Conservation (phyloP, 2,797 vertebrate genomes). For the Meda fulgida region DNA sequence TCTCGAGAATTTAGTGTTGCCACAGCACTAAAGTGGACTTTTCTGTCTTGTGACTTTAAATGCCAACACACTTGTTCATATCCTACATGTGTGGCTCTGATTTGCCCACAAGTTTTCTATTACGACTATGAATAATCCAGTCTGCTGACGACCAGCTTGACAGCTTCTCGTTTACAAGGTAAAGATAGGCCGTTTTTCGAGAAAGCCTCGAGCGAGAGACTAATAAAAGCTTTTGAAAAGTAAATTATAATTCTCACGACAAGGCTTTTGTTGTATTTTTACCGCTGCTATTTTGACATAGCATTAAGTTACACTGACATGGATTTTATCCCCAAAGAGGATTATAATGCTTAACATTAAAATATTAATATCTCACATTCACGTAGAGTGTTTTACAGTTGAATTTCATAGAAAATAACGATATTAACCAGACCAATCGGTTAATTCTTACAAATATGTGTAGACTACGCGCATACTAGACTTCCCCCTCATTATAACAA, state of each 20-base stretch:
- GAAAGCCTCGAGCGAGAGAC: constrained; percentile 7
- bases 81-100: background rate
- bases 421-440: background rate
- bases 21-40: constrained; percentile 33
- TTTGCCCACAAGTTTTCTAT: constrained; percentile 30
- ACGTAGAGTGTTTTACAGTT: background rate
- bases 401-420: constrained; percentile 17
- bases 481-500: constrained; percentile 49
- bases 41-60: constrained; percentile 38
- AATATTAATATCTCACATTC: background rate
- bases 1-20: constrained; percentile 7
- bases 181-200: constrained; percentile 45
- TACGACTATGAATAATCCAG: constrained; percentile 47
- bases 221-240: constrained; percentile 11
- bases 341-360: constrained; percentile 31
- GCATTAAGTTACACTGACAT: constrained; percentile 27
- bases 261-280: constrained; percentile 2
- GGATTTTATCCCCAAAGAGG: constrained; percentile 30
- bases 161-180: constrained; percentile 51
- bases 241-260: constrained; percentile 18
- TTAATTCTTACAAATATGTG: constrained; percentile 26
- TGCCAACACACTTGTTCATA: constrained; percentile 7
- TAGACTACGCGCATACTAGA: constrained; percentile 17
- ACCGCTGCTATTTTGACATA: constrained; percentile 3
- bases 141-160: constrained; percentile 49